Evolutionary conservation across 1,140 invertebrate genomes (phyloP).

Genomic region (Drosophila kanapiae): DNA sequence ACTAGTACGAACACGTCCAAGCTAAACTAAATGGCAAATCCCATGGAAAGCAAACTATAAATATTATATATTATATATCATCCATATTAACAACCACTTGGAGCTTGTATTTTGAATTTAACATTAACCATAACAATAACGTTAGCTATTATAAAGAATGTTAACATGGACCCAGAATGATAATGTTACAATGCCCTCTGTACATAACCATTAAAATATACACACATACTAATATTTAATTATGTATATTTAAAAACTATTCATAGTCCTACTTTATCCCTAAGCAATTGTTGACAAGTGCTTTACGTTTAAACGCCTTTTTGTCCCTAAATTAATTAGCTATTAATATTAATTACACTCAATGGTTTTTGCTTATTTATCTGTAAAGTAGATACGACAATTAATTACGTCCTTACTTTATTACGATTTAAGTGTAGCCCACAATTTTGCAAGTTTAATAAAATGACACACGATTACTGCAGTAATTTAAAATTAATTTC

Average conservation of each 20-base stretch:
- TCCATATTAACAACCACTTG: constrained; percentile 56
- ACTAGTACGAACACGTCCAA: constrained; percentile 62
- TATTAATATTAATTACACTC: constrained; percentile 15
- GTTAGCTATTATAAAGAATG: constrained; percentile 51
- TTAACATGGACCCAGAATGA: constrained; percentile 64
- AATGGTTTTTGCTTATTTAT: constrained; percentile 30
- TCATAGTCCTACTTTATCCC: constrained; percentile 44
- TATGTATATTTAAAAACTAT: constrained; percentile 39
- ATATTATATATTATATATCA: constrained; percentile 57
- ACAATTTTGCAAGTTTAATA: constrained; percentile 48
- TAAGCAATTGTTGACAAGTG: constrained; percentile 79
- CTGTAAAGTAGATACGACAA: constrained; percentile 40
- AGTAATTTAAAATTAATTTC: neutral
- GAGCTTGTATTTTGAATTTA: constrained; percentile 82
- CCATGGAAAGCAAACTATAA: constrained; percentile 42
- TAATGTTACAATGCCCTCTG: constrained; percentile 39
- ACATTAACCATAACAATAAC: constrained; percentile 51
- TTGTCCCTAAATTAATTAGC: constrained; percentile 64
- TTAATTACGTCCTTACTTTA: constrained; percentile 38
- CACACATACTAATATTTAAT: constrained; percentile 28
- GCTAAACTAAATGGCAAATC: constrained; percentile 56
- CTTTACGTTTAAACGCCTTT: constrained; percentile 72
- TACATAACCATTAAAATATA: constrained; percentile 52
- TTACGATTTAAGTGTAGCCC: constrained; percentile 34
- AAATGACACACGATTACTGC: constrained; percentile 34